Evolutionary conservation across 2,113 vertebrate species (phyloP).

Genomic region (Hucho hucho): DNA sequence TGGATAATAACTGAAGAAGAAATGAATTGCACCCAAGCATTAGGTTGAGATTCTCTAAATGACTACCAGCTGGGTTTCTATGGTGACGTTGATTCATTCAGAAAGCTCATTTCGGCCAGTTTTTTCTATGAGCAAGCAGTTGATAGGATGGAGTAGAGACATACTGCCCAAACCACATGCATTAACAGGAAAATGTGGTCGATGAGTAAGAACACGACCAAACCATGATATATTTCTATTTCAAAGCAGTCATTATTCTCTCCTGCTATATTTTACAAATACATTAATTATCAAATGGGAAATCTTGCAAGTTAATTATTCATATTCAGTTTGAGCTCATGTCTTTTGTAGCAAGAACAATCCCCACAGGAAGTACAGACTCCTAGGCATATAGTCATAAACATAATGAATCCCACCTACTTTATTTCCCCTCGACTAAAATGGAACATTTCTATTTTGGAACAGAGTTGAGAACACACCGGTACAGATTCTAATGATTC

Average conservation of each 20-base stretch:
- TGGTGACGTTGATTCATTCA: constrained; percentile 6
- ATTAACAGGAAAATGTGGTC: background rate
- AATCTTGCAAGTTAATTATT: no score
- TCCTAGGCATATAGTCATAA: constrained; percentile 24
- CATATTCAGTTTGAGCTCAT: background rate
- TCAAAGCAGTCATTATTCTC: background rate
- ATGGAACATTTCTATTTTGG: constrained; percentile 51
- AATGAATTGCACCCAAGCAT: constrained; percentile 1
- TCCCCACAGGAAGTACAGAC: no score
- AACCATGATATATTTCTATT: background rate
- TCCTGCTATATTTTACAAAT: no score
- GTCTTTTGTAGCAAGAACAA: background rate
- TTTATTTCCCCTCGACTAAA: constrained; percentile 44
- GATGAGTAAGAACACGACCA: background rate
- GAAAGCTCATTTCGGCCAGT: background rate
- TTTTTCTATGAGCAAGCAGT: background rate
- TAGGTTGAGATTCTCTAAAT: constrained; percentile 5
- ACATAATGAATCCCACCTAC: constrained; percentile 35
- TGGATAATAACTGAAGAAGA: constrained; percentile 18
- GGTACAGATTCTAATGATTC: background rate
- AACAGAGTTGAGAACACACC: background rate
- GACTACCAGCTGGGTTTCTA: constrained; percentile 4
- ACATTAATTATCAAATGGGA: no score
- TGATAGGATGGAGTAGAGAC: background rate
- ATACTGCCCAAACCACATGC: background rate